Percentiles rank a stretch among this genome's conserved stretches.
Evolutionary conservation across 2,888 invertebrate genomes (phyloP).

Genomic region (Oxycera nigricornis): DNA sequence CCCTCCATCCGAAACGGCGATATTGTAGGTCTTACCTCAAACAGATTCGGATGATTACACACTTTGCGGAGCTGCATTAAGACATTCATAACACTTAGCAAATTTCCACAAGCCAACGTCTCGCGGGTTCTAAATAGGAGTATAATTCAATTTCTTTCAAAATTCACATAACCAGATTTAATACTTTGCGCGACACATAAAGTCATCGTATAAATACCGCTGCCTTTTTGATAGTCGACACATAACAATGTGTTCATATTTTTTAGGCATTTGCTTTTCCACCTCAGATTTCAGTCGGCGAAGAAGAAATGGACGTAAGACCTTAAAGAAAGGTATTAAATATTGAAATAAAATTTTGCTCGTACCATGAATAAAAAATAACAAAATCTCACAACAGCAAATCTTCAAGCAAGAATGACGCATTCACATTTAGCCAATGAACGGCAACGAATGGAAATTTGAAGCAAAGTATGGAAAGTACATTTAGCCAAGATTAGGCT

Average conservation of each 20-base stretch:
- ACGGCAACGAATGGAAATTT: too few species aligned
- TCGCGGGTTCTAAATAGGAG: conserved; percentile 80
- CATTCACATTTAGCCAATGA: too few species aligned
- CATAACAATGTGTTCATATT: conserved; percentile 94
- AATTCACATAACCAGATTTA: conserved; percentile 40
- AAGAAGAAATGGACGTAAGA: conserved; percentile 90
- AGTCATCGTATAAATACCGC: conserved; percentile 97
- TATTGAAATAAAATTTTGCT: background rate
- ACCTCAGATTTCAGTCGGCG: conserved; percentile 93
- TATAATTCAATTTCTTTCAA: conserved; percentile 23
- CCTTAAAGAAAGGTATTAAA: conserved; percentile 63
- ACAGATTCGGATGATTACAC: conserved; percentile 97
- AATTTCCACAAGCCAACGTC: conserved; percentile 90
- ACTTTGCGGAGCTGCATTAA: conserved; percentile 97
- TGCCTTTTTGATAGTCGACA: conserved; percentile 95
- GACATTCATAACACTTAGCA: conserved; percentile 94
- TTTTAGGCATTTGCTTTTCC: conserved; percentile 96
- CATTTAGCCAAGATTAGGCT: too few species aligned
- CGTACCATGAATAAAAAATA: too few species aligned
- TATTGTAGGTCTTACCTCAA: conserved; percentile 93
- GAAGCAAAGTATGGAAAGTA: too few species aligned
- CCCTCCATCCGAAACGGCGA: conserved; percentile 92
- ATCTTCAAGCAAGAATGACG: too few species aligned
- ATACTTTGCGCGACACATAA: conserved; percentile 95
- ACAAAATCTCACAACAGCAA: too few species aligned